Conservation (phyloP, 2,888 invertebrate genomes). For the Sepioteuthis lessoniana region DNA sequence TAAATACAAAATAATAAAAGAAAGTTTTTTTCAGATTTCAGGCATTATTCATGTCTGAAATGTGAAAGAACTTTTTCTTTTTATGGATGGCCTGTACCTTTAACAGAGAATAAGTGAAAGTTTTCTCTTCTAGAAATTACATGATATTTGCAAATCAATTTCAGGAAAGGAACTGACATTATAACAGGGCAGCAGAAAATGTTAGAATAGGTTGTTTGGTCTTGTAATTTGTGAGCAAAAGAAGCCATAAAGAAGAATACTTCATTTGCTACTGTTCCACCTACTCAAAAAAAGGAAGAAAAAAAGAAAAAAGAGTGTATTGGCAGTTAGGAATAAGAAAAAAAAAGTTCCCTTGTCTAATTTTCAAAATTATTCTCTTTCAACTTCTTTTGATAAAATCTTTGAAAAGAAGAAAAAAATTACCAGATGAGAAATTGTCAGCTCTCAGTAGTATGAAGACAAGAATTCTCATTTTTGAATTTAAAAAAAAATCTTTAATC, state of each 20-base stretch:
- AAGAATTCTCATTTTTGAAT: not conserved
- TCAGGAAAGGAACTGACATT: not conserved
- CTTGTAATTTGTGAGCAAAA: conserved; percentile 10
- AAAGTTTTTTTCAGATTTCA: no score
- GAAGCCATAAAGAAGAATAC: not conserved
- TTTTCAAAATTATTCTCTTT: conserved; percentile 25
- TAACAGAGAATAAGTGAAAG: not conserved
- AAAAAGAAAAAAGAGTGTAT: not conserved
- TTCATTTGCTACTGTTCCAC: not conserved
- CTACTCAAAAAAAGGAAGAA: no score
- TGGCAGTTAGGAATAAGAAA: not conserved
- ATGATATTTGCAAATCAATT: not conserved
- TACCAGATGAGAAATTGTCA: not conserved
- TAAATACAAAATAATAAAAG: no score
- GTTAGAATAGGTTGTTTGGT: not conserved
- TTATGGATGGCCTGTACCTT: not conserved
- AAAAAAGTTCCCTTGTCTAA: not conserved
- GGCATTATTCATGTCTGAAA: not conserved
- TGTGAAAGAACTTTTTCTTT: no score
- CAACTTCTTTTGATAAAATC: not conserved
- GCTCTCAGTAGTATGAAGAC: not conserved
- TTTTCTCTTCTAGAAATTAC: not conserved
- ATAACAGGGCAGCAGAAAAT: not conserved
- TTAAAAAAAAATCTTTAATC: not conserved
- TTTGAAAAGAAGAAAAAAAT: not conserved